Evolutionary conservation across 2,113 vertebrate genomes (phyloP), one percentile per base, ranked within the genome.

Genomic region (Solea solea): DNA sequence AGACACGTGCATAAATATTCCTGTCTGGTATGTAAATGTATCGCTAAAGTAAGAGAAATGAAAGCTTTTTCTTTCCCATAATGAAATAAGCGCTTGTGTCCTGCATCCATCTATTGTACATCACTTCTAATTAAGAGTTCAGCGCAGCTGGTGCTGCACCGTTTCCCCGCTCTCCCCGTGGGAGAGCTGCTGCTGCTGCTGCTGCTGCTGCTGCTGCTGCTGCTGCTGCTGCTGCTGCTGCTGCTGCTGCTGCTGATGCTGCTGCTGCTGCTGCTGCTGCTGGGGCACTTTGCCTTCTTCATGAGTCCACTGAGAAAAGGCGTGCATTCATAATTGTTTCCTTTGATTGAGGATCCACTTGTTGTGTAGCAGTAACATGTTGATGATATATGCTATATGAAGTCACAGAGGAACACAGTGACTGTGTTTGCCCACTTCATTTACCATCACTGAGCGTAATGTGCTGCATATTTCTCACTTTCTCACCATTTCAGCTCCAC

Each of bases 141-240:
- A 44, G 69, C 71, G 67, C 84, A 83, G 88, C 81, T 87, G 87
- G 89, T 87, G 71, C 79, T 25, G 34, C 8, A 15, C 75, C 21
- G 40, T 73, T 34, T 76, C 55, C 67, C 27, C 15, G 4, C 48
- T 13, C 46, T 84, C 77, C 77, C 71, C 62, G 6, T 41, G 72
- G 74, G 80, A 81, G 77, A 69, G 16, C 74, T 53, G 59, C 68
- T 71, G 27, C 51, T 69, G 49, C 56, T 57, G 21, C 21, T 21
- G 21, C 21, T 21, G 21, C 21, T 21, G n/a, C 72, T 52, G 58
- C 67, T 70, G 70, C 63, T 16, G 63, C 56, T 57, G 21, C 1
- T 21, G 21, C 21, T 21, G 21, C 1, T 21, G 21, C 21, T 21
- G 21, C 65, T 71, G 16, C 74, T 53, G 59, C 65, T 71, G 27